Base-by-base conservation (phyloP, 2,797 vertebrate genomes). In the Molossus alvarezi region DNA sequence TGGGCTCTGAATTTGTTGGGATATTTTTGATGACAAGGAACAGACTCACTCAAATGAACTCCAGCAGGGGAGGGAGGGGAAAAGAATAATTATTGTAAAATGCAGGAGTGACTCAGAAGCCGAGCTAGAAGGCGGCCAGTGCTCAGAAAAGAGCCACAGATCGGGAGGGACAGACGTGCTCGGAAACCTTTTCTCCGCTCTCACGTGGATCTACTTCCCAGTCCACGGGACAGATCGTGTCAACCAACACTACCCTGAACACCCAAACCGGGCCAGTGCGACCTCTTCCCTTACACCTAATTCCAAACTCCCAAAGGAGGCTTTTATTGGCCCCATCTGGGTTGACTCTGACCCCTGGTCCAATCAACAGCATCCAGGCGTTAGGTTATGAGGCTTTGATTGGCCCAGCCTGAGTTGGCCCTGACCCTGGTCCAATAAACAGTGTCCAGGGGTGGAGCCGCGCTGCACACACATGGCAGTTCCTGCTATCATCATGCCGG, bases 401-500 rank as follows among this genome's bases (percentile, higher is more conserved):
- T 7, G 37, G n/a, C 29, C 65, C 23, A 64, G 3, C 6, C 45
- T 15, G 45, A 10, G 10, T 13, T 6, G 60, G 12, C 20, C 53
- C n/a, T 1, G 1, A 21, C 9, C 11, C 3, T 3, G 7, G 1
- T 8, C 67, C 57, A 20, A 20, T 60, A 64, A 55, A 3, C 48
- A 25, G 23, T 10, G 0, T 33, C 71, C 69, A 6, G 0, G 37
- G 53, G 3, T 10, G 12, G 53, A 15, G 18, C 69, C 13, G 0
- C 1, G 15, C 9, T 5, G 4, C 10, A 18, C 6, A 51, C 79
- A 29, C 25, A 73, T 13, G 37, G 25, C 6, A 0, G 11, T 29
- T 79, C n/a, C 51, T 51, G 6, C 10, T 11, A 0, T 12, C 1
- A 23, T 8, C 0, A 1, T 9, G 21, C 8, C 55, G 25, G 20